These are phyloP conservation scores for Dasyprocta punctata DNA, from an alignment of 2,113 vertebrate genomes.

Conservation along the genomic window DNA sequence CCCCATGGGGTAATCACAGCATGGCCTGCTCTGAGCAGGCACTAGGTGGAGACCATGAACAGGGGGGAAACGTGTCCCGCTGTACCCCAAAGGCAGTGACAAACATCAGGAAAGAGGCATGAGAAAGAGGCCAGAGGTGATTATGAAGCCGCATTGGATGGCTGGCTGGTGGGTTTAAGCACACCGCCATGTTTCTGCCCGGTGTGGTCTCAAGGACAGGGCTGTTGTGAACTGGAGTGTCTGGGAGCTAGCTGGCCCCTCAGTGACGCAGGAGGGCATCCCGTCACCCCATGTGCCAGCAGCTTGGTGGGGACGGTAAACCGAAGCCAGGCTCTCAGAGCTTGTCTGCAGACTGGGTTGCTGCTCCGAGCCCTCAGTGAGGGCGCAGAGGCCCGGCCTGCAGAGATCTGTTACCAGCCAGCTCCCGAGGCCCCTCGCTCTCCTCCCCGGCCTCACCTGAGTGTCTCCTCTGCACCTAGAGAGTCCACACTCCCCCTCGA, in stretches of 20 bases:
- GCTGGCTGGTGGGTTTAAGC: not conserved
- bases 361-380: constrained; percentile 37
- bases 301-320: not conserved
- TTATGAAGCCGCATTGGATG: not conserved
- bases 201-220: not conserved
- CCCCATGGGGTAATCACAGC: too few species aligned
- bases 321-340: not conserved
- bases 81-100: not conserved
- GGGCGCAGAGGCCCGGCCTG: not conserved
- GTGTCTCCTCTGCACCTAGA: not conserved
- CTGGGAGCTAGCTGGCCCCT: constrained; percentile 1
- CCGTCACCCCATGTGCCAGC: not conserved
- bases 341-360: constrained; percentile 15
- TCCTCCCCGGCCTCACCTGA: not conserved
- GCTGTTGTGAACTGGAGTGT: not conserved
- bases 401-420: not conserved
- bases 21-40: not conserved
- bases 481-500: not conserved
- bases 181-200: not conserved
- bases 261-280: not conserved
- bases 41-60: not conserved
- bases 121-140: not conserved
- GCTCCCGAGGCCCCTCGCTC: not conserved
- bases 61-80: not conserved
- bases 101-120: not conserved